Base-by-base conservation (phyloP, 2,888 invertebrate species). In the Ariolimax columbianus region DNA sequence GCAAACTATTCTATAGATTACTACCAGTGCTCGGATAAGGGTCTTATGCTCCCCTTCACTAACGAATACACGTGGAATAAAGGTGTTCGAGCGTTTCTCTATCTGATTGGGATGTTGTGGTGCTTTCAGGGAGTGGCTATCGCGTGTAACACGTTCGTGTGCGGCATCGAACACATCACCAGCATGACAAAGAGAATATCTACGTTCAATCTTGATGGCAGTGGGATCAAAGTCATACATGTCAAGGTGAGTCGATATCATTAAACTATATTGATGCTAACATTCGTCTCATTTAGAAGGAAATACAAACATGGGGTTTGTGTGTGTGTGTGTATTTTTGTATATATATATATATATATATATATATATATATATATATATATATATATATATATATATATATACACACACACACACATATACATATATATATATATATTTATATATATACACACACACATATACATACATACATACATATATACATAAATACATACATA, bases 81-180 rank as follows among this genome's bases (percentile, higher is more conserved):
- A 19, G 92, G 91, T 17, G 90, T 93, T 9, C 91, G 95, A 38
- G 95, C 94, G 1, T 84, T 84, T 43, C 26, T 84, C 26, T 95
- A 95, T 91, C 90, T 95, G 6, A 66, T 94, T 11, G 95, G 94
- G 1, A 93, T 95, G 75, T 88, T 95, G 26, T 95, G 95, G 93
- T 95, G 95, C 89, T 95, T 95, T 91, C 91, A 95, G 84, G 95
- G 95, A 0, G 94, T 95, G n/a, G 95, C 95, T 82, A 95, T 95
- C 87, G 95, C 95, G n/a, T 95, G 95, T 11, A 95, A 95, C 89
- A 93, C 95, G 85, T 95, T 95, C 91, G 95, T 95, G 95, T 95
- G 95, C 87, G 93, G 95, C 79, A 95, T 95, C 84, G 95, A 95
- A 90, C 95, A 95, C 90, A 95, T 95, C 89, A 95, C 95, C 19